Evolutionary conservation across 2,888 invertebrate species (phyloP).

Genomic region (Eueremaeus valkanovi): DNA sequence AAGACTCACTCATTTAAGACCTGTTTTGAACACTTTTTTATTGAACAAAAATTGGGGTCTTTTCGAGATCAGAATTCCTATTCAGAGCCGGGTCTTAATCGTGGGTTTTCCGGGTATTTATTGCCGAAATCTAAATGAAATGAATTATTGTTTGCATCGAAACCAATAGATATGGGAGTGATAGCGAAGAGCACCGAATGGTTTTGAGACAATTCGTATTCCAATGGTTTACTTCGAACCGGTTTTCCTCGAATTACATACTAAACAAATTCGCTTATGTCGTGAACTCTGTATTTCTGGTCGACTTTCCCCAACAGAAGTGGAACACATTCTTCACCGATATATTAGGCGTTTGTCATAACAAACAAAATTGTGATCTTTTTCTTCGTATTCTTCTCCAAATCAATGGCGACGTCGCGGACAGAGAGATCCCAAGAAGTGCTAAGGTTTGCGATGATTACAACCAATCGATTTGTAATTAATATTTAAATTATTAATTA

Average conservation of each 20-base stretch:
- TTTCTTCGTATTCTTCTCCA: conserved; percentile 57
- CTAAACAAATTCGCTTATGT: conserved; percentile 60
- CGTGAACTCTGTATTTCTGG: conserved; percentile 57
- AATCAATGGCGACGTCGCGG: conserved; percentile 58
- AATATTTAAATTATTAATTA: neutral
- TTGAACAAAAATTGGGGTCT: no score
- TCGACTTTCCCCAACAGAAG: conserved; percentile 56
- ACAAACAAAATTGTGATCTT: conserved; percentile 53
- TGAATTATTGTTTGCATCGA: neutral
- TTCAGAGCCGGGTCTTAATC: no score
- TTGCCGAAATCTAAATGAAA: no score
- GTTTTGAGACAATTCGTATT: conserved; percentile 37
- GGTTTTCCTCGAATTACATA: conserved; percentile 51
- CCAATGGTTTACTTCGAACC: conserved; percentile 35
- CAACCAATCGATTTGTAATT: conserved; percentile 40
- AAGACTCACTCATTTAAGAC: no score
- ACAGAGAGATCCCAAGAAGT: conserved; percentile 54
- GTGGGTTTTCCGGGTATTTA: no score
- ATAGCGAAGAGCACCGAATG: conserved; percentile 49
- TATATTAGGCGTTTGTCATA: conserved; percentile 52
- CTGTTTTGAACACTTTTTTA: no score
- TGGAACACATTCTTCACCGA: conserved; percentile 59
- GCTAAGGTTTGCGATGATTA: conserved; percentile 49
- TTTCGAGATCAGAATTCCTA: no score
- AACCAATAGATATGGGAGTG: conserved; percentile 47